Percentiles rank a stretch among this genome's conserved stretches.
These are phyloP conservation scores for Thalassoma bifasciatum DNA, from an alignment of 2,113 vertebrate genomes.

Conservation along the genomic window DNA sequence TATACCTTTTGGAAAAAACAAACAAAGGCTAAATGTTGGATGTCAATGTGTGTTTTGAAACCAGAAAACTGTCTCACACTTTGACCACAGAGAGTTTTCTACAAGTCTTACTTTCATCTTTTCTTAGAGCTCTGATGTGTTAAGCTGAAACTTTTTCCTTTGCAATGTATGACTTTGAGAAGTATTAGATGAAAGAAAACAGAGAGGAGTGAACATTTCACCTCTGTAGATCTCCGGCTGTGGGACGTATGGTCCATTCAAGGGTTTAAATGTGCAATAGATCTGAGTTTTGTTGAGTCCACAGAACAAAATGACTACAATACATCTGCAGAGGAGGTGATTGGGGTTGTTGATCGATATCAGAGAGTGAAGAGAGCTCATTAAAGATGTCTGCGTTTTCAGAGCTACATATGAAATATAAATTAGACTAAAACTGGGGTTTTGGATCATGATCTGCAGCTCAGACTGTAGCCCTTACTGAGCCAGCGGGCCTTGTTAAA, in stretches of 20 bases:
- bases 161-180: neutral
- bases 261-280: slow-evolving; percentile 19
- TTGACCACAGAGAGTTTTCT: no score
- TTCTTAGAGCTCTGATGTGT: neutral
- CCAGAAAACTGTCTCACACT: no score
- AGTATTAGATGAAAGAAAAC: neutral
- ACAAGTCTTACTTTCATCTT: neutral
- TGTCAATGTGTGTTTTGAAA: no score
- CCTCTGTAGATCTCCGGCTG: neutral
- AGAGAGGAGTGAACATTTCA: no score
- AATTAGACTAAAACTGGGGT: no score
- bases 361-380: slow-evolving; percentile 4
- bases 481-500: neutral
- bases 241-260: slow-evolving; percentile 28
- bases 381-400: neutral
- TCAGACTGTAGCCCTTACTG: neutral
- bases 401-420: no score
- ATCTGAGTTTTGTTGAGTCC: slow-evolving; percentile 35
- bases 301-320: slow-evolving; percentile 9
- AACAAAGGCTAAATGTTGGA: no score
- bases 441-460: slow-evolving; percentile 1
- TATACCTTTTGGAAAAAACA: no score
- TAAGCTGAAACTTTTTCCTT: neutral
- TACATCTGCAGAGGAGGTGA: slow-evolving; percentile 14
- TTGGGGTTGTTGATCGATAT: slow-evolving; percentile 20